Conservation (phyloP, 2,797 vertebrate species). For the Microctenopoma steveboyesi region DNA sequence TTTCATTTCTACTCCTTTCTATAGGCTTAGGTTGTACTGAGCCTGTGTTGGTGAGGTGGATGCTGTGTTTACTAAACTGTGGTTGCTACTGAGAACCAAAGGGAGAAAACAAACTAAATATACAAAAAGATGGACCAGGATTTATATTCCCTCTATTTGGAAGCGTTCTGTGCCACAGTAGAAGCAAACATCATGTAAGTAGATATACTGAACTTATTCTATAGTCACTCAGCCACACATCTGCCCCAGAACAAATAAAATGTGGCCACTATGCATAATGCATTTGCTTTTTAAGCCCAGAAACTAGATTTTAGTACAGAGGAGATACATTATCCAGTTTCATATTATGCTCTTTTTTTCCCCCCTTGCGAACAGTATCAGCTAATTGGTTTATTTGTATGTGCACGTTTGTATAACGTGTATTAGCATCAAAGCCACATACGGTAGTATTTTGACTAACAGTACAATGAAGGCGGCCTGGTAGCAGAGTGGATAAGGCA, state of each 20-base stretch:
- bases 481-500: too few relatives aligned
- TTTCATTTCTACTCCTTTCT: slow-evolving; percentile 1
- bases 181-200: slow-evolving; percentile 57
- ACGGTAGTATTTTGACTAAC: background rate
- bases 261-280: slow-evolving; percentile 52
- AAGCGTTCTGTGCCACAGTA: slow-evolving; percentile 29
- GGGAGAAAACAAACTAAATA: slow-evolving; percentile 23
- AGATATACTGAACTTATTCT: slow-evolving; percentile 32
- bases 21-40: slow-evolving; percentile 50
- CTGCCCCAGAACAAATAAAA: slow-evolving; percentile 56
- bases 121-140: slow-evolving; percentile 41
- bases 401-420: slow-evolving; percentile 16
- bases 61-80: slow-evolving; percentile 21
- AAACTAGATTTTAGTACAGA: slow-evolving; percentile 40
- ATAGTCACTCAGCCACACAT: slow-evolving; percentile 12
- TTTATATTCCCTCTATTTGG: slow-evolving; percentile 34
- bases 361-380: slow-evolving; percentile 3
- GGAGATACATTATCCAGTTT: slow-evolving; percentile 51
- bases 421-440: slow-evolving; percentile 24
- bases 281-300: slow-evolving; percentile 54
- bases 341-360: slow-evolving; percentile 43
- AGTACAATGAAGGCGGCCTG: background rate
- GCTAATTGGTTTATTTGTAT: slow-evolving; percentile 5
- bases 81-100: slow-evolving; percentile 23
- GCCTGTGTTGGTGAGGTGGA: slow-evolving; percentile 33